Evolutionary conservation across 1,140 invertebrate genomes (phyloP).

Genomic region (Aphidius ervi): DNA sequence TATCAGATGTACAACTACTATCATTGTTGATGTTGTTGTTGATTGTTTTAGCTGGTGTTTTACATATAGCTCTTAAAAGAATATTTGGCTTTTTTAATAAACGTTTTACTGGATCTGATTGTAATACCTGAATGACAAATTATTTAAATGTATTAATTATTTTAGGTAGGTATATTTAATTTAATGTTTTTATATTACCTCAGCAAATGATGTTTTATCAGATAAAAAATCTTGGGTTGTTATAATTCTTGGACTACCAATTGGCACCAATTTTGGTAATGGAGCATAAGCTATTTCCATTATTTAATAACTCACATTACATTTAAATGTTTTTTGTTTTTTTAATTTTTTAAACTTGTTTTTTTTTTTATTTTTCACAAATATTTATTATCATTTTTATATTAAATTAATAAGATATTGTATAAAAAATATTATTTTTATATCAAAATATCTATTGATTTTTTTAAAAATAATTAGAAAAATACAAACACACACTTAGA

Average conservation of each 20-base stretch:
- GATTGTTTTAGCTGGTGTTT: conserved; percentile 23
- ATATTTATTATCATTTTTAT: too few relatives aligned
- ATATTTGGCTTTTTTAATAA: conserved; percentile 47
- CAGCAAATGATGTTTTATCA: not conserved
- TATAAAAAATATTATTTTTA: too few relatives aligned
- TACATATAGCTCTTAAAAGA: conserved; percentile 33
- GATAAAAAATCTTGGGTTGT: conserved; percentile 1
- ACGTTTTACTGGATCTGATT: conserved; percentile 41
- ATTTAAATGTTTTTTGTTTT: too few relatives aligned
- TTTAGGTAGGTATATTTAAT: not conserved
- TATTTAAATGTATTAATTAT: too few relatives aligned
- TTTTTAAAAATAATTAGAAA: too few relatives aligned
- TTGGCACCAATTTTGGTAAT: conserved; percentile 9
- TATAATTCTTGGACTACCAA: conserved; percentile 1
- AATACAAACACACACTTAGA: too few relatives aligned
- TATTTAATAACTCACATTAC: too few relatives aligned
- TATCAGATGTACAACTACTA: not conserved
- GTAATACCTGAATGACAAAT: conserved; percentile 31
- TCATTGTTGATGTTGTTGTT: not conserved
- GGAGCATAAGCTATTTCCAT: conserved; percentile 3
- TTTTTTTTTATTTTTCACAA: too few relatives aligned
- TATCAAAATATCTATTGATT: too few relatives aligned
- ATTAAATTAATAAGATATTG: too few relatives aligned
- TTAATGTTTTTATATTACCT: too few relatives aligned
- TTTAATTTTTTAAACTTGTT: too few relatives aligned